Base-by-base conservation (phyloP, 2,888 invertebrate species). In the Apodemia zela region DNA sequence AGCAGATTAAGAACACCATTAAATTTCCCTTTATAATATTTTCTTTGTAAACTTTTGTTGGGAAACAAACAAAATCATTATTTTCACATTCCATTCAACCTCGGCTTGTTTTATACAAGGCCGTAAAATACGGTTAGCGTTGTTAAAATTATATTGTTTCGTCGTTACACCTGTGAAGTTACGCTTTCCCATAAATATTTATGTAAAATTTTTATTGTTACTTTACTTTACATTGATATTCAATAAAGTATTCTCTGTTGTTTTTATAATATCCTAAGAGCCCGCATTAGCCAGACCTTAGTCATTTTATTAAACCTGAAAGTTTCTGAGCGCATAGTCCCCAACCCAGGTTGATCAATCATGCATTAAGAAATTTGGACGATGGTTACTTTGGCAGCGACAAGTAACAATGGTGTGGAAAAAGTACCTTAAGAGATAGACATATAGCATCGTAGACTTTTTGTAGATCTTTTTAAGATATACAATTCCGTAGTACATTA, bases 41-140 rank as follows among this genome's bases (percentile, higher is more conserved):
- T 18, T 35, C 18, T 61, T 33, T 45, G 54, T 45, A 35, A 65
- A 62, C 60, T 60, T 65, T 62, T 62, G 60, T 63, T 60, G 62
- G 63, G 58, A 65, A 66, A 66, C 61, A 47, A 60, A 65, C 64
- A 67, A 68, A 59, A n/a, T 67, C 66, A 68, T 69, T 67, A 68
- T 65, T 65, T 68, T 67, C 63, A 67, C 60, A 65, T 64, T 60
- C 54, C 61, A 25, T 57, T 38, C 66, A 42, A 13, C 45, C 18
- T 54, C 13, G 54, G 21, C 13, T 54, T 25, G 21, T 25, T 21
- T 42, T 54, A 54, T 54, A 21, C 54, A 54, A 54, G 15, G 54
- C 54, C 54, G 54, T 54, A 54, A 54, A 54, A 54, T 54, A 54
- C 54, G 54, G 49, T 51, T 51, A 21, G 49, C 49, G 49, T 17